Evolutionary conservation across 2,888 invertebrate genomes (phyloP).

Genomic region (Autographa pulchrina): DNA sequence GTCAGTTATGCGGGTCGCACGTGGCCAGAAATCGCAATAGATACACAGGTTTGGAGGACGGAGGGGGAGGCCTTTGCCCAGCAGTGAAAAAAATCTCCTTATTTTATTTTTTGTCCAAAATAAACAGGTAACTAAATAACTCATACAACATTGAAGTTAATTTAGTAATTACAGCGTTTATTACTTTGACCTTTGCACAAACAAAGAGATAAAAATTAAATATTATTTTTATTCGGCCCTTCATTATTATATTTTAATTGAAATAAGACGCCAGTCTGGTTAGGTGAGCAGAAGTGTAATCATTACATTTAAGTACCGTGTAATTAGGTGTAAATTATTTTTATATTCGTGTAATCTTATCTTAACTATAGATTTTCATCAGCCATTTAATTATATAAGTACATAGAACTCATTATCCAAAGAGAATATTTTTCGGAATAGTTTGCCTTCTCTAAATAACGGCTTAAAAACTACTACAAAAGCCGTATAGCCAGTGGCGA

Average conservation of each 20-base stretch:
- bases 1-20: too few relatives aligned
- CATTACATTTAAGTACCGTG: background rate
- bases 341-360: background rate
- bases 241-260: background rate
- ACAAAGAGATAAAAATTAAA: constrained; percentile 1
- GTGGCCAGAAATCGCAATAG: too few relatives aligned
- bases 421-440: too few relatives aligned
- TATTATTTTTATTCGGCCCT: background rate
- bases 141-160: constrained; percentile 13
- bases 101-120: background rate
- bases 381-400: too few relatives aligned
- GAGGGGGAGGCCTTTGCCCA: too few relatives aligned
- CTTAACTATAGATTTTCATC: too few relatives aligned
- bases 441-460: too few relatives aligned
- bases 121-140: constrained; percentile 15
- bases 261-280: background rate
- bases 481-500: too few relatives aligned
- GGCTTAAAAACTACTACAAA: too few relatives aligned
- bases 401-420: too few relatives aligned
- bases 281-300: background rate
- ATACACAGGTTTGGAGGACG: too few relatives aligned
- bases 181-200: constrained; percentile 12
- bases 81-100: too few relatives aligned
- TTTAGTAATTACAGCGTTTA: constrained; percentile 19
- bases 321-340: background rate